Conservation (phyloP, 2,797 vertebrate genomes). For the Oreochromis mossambicus region DNA sequence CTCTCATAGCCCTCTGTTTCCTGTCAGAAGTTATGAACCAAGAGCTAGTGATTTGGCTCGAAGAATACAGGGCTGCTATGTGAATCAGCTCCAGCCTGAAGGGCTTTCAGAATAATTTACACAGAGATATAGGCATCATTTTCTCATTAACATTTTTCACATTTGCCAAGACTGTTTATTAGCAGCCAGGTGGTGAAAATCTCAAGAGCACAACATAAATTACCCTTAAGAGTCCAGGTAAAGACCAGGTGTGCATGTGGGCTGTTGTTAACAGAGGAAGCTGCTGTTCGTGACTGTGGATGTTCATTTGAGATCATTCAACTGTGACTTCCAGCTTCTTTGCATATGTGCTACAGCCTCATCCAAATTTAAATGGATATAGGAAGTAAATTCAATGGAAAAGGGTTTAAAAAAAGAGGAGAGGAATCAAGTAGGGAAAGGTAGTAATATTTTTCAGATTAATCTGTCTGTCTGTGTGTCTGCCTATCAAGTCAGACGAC, state of each 20-base stretch:
- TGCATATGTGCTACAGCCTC: conserved; percentile 15
- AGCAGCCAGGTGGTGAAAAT: conserved; percentile 1
- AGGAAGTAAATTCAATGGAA: background rate
- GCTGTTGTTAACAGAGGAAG: conserved; percentile 16
- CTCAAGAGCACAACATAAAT: background rate
- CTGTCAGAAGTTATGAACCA: conserved; percentile 60
- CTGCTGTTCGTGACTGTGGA: background rate
- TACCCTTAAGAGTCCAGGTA: background rate
- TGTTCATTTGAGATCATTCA: conserved; percentile 25
- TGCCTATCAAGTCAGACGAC: conserved; percentile 1
- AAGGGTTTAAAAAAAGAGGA: background rate
- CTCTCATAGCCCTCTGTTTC: conserved; percentile 52
- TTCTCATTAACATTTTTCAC: conserved; percentile 47
- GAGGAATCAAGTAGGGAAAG: background rate
- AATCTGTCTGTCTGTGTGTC: conserved; percentile 9
- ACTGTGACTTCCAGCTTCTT: conserved; percentile 25
- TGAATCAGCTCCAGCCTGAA: conserved; percentile 50
- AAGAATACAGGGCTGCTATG: conserved; percentile 38
- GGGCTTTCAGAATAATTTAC: conserved; percentile 53
- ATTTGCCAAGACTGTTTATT: conserved; percentile 42
- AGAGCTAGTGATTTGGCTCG: conserved; percentile 51
- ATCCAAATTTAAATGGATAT: background rate
- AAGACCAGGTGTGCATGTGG: background rate
- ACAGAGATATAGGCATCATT: conserved; percentile 51
- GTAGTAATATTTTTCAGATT: background rate